Evolutionary conservation across 2,113 vertebrate genomes (phyloP).

Genomic region (Athene cunicularia): DNA sequence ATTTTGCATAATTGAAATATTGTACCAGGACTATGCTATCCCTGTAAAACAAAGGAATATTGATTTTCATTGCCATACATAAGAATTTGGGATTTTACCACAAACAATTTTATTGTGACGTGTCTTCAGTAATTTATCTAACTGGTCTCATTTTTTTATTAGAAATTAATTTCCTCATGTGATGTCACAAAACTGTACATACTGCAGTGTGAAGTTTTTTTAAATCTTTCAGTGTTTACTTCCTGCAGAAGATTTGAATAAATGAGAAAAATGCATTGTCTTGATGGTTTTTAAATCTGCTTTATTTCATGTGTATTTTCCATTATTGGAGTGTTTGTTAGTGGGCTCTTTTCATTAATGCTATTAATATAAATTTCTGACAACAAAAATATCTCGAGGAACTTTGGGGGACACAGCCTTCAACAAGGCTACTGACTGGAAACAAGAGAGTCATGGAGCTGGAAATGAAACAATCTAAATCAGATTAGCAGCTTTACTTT

Average conservation of each 20-base stretch:
- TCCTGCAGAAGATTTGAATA: slow-evolving; percentile 88
- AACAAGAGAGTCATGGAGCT: neutral
- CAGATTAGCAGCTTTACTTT: neutral
- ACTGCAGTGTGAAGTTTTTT: slow-evolving; percentile 85
- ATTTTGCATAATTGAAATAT: slow-evolving; percentile 55
- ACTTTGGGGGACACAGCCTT: neutral
- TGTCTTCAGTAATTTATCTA: slow-evolving; percentile 74
- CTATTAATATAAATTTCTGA: neutral
- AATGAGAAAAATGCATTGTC: slow-evolving; percentile 81
- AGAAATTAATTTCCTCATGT: slow-evolving; percentile 81
- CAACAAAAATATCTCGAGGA: neutral
- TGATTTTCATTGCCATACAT: slow-evolving; percentile 68
- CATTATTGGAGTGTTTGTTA: neutral
- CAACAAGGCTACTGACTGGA: neutral
- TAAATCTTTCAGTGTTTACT: slow-evolving; percentile 85
- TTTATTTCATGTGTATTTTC: slow-evolving; percentile 47
- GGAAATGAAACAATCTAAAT: neutral
- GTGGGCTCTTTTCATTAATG: neutral
- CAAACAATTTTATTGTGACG: slow-evolving; percentile 75
- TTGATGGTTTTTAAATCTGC: slow-evolving; percentile 71
- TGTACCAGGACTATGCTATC: slow-evolving; percentile 62
- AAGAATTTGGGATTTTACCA: slow-evolving; percentile 73
- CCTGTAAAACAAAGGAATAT: slow-evolving; percentile 55
- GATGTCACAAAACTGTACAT: slow-evolving; percentile 83
- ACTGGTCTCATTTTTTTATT: slow-evolving; percentile 77